phyloP scores from a whole-genome alignment of 2,888 invertebrate genomes.

The Globia sparganii region DNA sequence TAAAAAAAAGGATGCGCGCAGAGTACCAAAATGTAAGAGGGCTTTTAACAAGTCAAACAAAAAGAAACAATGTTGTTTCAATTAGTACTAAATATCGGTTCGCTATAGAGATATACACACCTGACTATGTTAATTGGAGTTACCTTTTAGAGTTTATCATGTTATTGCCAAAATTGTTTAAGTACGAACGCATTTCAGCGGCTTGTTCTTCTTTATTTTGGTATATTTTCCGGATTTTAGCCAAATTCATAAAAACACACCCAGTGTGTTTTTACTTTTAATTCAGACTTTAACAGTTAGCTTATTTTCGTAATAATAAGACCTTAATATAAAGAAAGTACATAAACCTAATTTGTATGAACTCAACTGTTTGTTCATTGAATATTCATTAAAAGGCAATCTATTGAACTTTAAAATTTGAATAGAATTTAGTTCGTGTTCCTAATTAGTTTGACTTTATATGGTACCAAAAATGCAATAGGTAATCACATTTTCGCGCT shows the following conservation, averaged over 20 bases:
- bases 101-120: constrained; percentile 35
- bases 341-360: constrained; percentile 13
- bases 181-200: neutral
- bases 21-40: no score
- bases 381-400: constrained; percentile 41
- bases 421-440: constrained; percentile 50
- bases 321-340: constrained; percentile 15
- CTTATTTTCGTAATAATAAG: neutral
- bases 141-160: constrained; percentile 35
- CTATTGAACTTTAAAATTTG: constrained; percentile 60
- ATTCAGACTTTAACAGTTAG: neutral
- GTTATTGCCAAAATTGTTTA: constrained; percentile 29
- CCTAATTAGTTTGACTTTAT: constrained; percentile 53
- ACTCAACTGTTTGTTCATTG: constrained; percentile 19
- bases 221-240: neutral
- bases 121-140: constrained; percentile 44
- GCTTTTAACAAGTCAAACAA: constrained; percentile 8
- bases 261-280: neutral
- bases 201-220: neutral
- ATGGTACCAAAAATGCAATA: constrained; percentile 52
- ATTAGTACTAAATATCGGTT: constrained; percentile 54
- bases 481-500: constrained; percentile 53
- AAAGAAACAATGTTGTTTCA: constrained; percentile 36
- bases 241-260: neutral
- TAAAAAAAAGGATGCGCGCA: no score